Base-by-base conservation (phyloP, 2,113 vertebrate genomes). In the Tragelaphus buxtoni region DNA sequence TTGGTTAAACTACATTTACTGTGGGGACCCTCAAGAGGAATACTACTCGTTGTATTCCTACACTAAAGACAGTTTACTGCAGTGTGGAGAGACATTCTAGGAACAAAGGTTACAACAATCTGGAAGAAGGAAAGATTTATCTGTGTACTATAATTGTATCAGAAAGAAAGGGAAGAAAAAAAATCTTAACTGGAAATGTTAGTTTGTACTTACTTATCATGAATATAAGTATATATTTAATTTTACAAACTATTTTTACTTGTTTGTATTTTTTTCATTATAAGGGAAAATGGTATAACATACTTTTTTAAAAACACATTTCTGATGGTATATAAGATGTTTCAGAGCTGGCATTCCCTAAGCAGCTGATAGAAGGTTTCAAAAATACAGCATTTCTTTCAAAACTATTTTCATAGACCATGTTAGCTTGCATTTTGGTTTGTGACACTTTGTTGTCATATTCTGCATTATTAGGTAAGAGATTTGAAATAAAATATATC, bases 141-240 rank as follows among this genome's bases (percentile, higher is more conserved):
- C 74, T 95, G 42, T 86, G 45, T 80, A 60, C 28, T 69, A 39
- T 87, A 88, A 88, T 58, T 90, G 84, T 88, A 65, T 51, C 51
- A 58, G 49, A 45, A 80, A 63, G 56, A 92, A 83, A 69, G 8
- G 22, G 28, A 7, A 30, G 39, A 53, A 30, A 80, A 90, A 92
- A 82, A n/a, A 24, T 42, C 92, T 91, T 91, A 89, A 97, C 90
- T 94, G 90, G 90, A 97, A 95, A 95, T 91, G 87, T 96, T 94
- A 93, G 82, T 96, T 96, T 97, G 93, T 97, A 92, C 72, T 92
- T 97, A 93, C 58, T 92, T 82, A 96, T 80, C 91, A 97, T 95
- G 96, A 98, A 97, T 96, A 92, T 97, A 97, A 95, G 87, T 90
- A 95, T 96, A 97, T 96, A 94, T 97, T 97, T 97, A 96, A 97